These are phyloP conservation scores for Chionomys nivalis DNA, from an alignment of 2,113 vertebrate species.

Conservation along the genomic window DNA sequence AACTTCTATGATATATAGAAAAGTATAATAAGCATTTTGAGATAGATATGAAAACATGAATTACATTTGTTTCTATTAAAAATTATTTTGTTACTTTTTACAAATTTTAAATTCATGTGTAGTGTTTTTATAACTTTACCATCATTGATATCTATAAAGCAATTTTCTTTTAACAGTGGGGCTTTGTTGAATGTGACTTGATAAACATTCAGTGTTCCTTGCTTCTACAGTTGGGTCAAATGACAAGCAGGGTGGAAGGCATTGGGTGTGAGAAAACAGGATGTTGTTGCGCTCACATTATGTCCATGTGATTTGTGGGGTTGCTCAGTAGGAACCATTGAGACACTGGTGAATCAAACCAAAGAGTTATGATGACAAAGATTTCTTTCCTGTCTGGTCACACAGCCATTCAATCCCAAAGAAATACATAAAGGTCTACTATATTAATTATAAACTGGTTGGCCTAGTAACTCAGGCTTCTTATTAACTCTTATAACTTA, in stretches of 20 bases:
- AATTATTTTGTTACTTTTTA: conserved; percentile 34
- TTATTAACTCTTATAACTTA: no score
- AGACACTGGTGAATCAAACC: background rate
- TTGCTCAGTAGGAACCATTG: background rate
- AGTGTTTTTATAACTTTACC: background rate
- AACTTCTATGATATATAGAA: conserved; percentile 52
- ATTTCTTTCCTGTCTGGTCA: no score
- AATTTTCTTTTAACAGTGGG: background rate
- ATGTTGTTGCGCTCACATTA: background rate
- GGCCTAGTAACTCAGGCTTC: no score
- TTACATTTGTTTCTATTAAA: conserved; percentile 31
- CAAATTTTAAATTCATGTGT: conserved; percentile 35
- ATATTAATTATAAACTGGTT: no score
- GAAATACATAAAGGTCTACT: no score
- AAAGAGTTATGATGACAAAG: background rate
- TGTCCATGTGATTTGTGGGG: background rate
- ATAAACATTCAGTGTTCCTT: background rate
- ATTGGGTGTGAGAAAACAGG: background rate
- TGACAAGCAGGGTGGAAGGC: background rate
- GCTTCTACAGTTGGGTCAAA: background rate
- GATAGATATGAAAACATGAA: conserved; percentile 17
- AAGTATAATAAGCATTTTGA: conserved; percentile 9
- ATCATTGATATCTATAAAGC: background rate
- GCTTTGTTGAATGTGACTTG: background rate
- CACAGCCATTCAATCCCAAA: no score